Conservation (phyloP, 2,113 vertebrate species). For the Stigmatopora argus region DNA sequence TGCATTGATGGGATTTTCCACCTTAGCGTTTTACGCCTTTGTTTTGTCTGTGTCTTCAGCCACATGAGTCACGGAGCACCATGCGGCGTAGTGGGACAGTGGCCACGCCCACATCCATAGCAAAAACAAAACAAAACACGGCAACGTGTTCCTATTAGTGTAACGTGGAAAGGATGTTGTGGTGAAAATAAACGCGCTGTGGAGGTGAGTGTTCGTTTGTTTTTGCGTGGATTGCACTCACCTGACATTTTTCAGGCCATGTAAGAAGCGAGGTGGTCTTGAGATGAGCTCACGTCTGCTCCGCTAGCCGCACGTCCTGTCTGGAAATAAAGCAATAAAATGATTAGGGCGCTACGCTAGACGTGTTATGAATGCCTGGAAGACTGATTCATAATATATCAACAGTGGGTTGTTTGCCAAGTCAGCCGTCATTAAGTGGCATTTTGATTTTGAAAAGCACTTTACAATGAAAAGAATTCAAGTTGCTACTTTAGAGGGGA, state of each 20-base stretch:
- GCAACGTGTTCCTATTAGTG: neutral
- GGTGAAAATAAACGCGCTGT: constrained; percentile 10
- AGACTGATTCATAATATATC: neutral
- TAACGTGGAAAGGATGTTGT: too few relatives aligned
- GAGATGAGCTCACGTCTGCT: constrained; percentile 55
- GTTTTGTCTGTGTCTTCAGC: neutral
- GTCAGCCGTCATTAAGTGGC: neutral
- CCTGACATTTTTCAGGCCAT: constrained; percentile 26
- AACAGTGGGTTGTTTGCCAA: neutral
- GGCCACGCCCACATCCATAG: constrained; percentile 28
- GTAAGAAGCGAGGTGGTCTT: constrained; percentile 16
- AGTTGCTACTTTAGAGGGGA: too few relatives aligned
- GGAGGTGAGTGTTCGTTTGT: constrained; percentile 8
- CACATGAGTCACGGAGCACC: constrained; percentile 12
- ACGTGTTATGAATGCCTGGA: neutral
- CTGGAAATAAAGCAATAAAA: constrained; percentile 13
- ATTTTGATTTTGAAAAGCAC: too few relatives aligned
- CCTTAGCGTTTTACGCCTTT: neutral
- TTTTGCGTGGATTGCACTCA: constrained; percentile 8
- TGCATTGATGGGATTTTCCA: too few relatives aligned
- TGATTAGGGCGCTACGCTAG: neutral
- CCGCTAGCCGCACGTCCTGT: constrained; percentile 16
- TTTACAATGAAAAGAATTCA: too few relatives aligned
- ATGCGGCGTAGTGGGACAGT: constrained; percentile 5
- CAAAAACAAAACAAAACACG: neutral